Evolutionary conservation across 2,113 vertebrate species (phyloP).

Genomic region (Gymnarchus niloticus): DNA sequence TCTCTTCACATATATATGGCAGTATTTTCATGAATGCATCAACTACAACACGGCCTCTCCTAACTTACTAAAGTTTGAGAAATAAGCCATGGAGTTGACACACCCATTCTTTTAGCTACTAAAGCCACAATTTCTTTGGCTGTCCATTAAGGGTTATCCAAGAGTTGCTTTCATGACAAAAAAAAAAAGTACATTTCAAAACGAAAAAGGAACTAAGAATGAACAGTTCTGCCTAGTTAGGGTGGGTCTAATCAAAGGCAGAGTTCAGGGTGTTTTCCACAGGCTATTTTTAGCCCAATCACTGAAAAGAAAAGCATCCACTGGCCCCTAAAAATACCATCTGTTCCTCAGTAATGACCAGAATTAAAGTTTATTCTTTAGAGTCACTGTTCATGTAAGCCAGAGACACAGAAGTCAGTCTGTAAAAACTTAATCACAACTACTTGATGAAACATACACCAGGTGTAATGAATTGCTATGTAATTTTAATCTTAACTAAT

Average conservation of each 20-base stretch:
- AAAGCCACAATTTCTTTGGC: conserved; percentile 18
- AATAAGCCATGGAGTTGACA: not conserved
- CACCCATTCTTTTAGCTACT: conserved; percentile 12
- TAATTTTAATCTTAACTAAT: too few species aligned
- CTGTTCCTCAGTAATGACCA: not conserved
- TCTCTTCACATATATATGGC: not conserved
- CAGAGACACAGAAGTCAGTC: not conserved
- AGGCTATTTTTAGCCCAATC: conserved; percentile 60
- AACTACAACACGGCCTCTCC: not conserved
- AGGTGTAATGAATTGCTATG: too few species aligned
- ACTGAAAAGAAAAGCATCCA: conserved; percentile 34
- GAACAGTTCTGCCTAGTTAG: conserved; percentile 46
- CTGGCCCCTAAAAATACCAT: not conserved
- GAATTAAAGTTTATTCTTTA: not conserved
- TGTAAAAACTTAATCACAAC: not conserved
- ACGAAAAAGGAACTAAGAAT: conserved; percentile 49
- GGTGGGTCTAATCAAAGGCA: conserved; percentile 55
- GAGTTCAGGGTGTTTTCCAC: conserved; percentile 46
- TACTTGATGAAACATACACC: not conserved
- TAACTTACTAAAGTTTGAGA: not conserved
- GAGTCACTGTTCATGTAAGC: not conserved
- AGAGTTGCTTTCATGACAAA: conserved; percentile 40
- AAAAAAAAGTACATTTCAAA: conserved; percentile 40
- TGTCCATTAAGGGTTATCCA: conserved; percentile 11
- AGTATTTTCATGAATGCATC: not conserved